These are phyloP conservation scores for Brachyhypopomus gauderio DNA, from an alignment of 2,113 vertebrate species.

Conservation along the genomic window DNA sequence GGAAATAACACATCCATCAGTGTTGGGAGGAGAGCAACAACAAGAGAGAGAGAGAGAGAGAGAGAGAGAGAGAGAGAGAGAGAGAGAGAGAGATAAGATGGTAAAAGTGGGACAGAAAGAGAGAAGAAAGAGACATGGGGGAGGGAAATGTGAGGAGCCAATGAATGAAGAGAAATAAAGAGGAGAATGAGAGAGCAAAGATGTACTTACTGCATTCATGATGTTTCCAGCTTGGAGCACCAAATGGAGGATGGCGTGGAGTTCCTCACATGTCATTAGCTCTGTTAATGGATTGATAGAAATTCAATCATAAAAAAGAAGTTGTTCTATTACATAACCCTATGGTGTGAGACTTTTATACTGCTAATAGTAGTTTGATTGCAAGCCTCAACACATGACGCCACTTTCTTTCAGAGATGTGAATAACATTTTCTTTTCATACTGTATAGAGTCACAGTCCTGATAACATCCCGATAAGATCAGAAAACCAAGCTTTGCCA, in stretches of 20 bases:
- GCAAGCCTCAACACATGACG: neutral
- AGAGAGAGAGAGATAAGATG: neutral
- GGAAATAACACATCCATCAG: constrained; percentile 35
- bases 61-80: neutral
- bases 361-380: neutral
- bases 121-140: neutral
- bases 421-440: neutral
- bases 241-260: constrained; percentile 94
- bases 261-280: constrained; percentile 90
- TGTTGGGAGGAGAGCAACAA: neutral
- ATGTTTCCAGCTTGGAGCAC: constrained; percentile 98
- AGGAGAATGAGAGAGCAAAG: neutral
- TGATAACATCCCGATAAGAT: neutral
- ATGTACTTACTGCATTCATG: constrained; percentile 93
- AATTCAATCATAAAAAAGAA: constrained; percentile 31
- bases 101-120: neutral
- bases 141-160: neutral
- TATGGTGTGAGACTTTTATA: neutral
- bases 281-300: constrained; percentile 74
- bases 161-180: neutral
- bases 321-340: neutral
- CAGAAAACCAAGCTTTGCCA: neutral
- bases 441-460: neutral
- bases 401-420: neutral
- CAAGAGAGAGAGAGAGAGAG: neutral